A percentile compares a stretch with the other conserved stretches of the same genome.
These are phyloP conservation scores for Acropternis orthonyx DNA, from an alignment of 2,797 vertebrate genomes.

Conservation along the genomic window DNA sequence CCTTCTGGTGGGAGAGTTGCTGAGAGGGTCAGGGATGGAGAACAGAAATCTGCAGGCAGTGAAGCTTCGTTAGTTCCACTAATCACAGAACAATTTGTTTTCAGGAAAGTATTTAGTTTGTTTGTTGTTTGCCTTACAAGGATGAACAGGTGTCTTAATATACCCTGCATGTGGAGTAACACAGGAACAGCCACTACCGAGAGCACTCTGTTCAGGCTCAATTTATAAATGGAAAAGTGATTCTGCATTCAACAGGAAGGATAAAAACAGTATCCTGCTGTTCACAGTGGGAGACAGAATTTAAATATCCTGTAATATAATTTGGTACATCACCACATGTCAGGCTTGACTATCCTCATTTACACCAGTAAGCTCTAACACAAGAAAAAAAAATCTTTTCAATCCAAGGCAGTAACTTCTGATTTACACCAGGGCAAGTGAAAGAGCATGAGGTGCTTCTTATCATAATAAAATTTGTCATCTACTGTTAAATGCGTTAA, in stretches of 20 bases:
- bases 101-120: slow-evolving; percentile 5
- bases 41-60: background rate
- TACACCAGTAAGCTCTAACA: slow-evolving; percentile 35
- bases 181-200: slow-evolving; percentile 21
- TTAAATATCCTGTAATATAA: slow-evolving; percentile 72
- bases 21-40: background rate
- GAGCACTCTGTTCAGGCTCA: slow-evolving; percentile 11
- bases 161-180: background rate
- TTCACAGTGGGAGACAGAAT: slow-evolving; percentile 69
- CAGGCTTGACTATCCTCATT: slow-evolving; percentile 53
- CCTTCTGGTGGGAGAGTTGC: background rate
- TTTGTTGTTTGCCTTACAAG: slow-evolving; percentile 29
- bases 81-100: slow-evolving; percentile 37
- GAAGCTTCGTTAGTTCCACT: slow-evolving; percentile 29
- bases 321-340: slow-evolving; percentile 64
- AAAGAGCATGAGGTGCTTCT: background rate
- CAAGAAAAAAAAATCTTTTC: slow-evolving; percentile 5
- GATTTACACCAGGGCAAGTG: background rate
- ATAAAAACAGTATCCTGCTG: slow-evolving; percentile 70
- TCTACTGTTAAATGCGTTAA: slow-evolving; percentile 42
- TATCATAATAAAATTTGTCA: slow-evolving; percentile 19
- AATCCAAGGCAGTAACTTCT: background rate
- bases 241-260: slow-evolving; percentile 64
- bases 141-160: slow-evolving; percentile 46
- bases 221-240: slow-evolving; percentile 63